phyloP scores from a whole-genome alignment of 2,797 vertebrate species.

The Simalia tracyae region DNA sequence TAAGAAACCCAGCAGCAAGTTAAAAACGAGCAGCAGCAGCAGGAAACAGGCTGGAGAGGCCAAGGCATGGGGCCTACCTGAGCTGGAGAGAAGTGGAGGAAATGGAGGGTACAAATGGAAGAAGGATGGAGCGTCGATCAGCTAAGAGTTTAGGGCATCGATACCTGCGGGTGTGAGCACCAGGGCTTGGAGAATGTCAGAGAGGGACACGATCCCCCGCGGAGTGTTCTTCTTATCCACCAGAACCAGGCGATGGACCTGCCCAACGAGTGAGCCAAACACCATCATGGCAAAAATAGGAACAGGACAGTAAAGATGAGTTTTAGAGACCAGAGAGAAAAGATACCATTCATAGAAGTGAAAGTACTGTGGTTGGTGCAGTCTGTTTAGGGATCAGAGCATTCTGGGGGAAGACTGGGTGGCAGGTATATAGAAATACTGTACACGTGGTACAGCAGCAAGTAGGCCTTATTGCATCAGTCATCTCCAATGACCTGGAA shows the following conservation, averaged over 20 bases:
- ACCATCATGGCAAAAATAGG: neutral
- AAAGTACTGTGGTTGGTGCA: neutral
- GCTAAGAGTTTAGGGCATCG: constrained; percentile 86
- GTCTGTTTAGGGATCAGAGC: neutral
- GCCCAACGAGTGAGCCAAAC: constrained; percentile 14
- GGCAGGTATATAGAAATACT: neutral
- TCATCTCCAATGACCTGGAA: neutral
- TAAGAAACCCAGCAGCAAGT: constrained; percentile 20
- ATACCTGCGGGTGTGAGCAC: constrained; percentile 95
- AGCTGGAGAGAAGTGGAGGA: constrained; percentile 60
- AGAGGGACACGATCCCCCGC: constrained; percentile 91
- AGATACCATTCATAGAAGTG: neutral
- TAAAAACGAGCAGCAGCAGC: neutral
- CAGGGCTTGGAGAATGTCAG: constrained; percentile 94
- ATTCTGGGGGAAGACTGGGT: neutral
- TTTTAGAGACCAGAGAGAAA: neutral
- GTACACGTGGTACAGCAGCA: no score
- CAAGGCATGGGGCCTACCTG: constrained; percentile 70
- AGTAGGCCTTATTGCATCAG: neutral
- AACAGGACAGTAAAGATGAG: neutral
- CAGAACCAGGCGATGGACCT: constrained; percentile 96
- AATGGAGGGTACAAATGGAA: constrained; percentile 59
- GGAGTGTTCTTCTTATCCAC: constrained; percentile 85
- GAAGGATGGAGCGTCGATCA: constrained; percentile 57
- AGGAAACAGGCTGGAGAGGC: neutral